Conservation (phyloP, 2,888 invertebrate species). For the Plemyria rubiginata region DNA sequence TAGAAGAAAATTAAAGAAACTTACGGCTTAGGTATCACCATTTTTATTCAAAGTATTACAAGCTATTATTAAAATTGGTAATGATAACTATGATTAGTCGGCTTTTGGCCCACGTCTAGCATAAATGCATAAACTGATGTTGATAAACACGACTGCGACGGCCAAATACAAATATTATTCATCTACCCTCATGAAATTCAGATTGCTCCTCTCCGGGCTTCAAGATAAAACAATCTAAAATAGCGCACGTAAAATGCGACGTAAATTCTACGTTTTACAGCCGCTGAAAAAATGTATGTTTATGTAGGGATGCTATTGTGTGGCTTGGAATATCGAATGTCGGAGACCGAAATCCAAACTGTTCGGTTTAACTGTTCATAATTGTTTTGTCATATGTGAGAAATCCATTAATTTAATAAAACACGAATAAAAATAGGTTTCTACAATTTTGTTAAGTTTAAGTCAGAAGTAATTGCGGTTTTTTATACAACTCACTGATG, state of each 20-base stretch:
- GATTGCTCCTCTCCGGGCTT: conserved; percentile 12
- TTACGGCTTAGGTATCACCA: too few relatives aligned
- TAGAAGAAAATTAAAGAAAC: too few relatives aligned
- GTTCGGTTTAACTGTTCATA: too few relatives aligned
- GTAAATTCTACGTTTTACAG: conserved; percentile 33
- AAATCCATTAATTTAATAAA: too few relatives aligned
- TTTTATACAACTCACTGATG: too few relatives aligned
- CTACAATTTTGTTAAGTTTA: too few relatives aligned
- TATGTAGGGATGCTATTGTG: conserved; percentile 9
- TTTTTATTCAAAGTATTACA: too few relatives aligned
- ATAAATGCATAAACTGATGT: conserved; percentile 4
- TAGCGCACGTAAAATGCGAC: conserved; percentile 17
- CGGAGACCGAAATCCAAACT: neutral
- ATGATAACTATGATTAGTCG: neutral
- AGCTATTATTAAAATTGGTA: neutral
- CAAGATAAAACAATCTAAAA: conserved; percentile 24
- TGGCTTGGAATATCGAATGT: conserved; percentile 4
- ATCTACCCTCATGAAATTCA: conserved; percentile 17
- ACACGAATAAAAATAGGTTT: too few relatives aligned
- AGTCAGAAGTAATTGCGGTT: too few relatives aligned
- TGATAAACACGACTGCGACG: conserved; percentile 4
- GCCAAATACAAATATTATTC: conserved; percentile 11
- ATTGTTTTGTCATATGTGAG: too few relatives aligned
- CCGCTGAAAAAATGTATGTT: conserved; percentile 31
- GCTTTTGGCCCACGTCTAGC: neutral